Conservation (phyloP, 1,140 invertebrate species). For the Leptestheria dahalacensis region DNA sequence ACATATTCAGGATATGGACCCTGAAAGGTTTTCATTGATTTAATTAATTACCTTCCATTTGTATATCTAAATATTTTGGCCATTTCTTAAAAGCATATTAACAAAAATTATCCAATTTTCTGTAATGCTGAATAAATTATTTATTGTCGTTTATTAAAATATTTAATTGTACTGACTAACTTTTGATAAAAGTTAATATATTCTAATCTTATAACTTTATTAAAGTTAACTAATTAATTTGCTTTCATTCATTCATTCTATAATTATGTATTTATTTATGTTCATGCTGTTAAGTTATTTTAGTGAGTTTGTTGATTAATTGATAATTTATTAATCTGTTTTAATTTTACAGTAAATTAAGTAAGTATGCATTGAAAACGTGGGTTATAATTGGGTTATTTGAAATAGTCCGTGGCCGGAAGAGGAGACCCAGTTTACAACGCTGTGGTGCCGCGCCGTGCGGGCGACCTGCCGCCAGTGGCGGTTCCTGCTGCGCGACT, state of each 20-base stretch:
- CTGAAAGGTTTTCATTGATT: conserved; percentile 42
- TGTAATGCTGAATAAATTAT: not conserved
- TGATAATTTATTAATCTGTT: too few relatives aligned
- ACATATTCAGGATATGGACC: conserved; percentile 63
- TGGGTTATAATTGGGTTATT: not conserved
- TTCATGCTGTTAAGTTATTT: too few relatives aligned
- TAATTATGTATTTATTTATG: too few relatives aligned
- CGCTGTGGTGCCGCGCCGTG: conserved; percentile 80
- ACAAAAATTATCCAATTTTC: not conserved
- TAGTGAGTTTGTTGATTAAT: too few relatives aligned
- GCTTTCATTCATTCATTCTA: too few relatives aligned
- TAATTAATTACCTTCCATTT: not conserved
- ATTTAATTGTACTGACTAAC: too few relatives aligned
- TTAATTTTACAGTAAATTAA: not conserved
- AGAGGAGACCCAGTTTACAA: conserved; percentile 75
- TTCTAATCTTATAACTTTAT: too few relatives aligned
- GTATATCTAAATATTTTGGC: not conserved
- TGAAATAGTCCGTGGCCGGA: conserved; percentile 67
- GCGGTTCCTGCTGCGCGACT: conserved; percentile 84
- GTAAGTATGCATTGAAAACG: not conserved
- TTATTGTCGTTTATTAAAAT: too few relatives aligned
- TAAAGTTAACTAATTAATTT: too few relatives aligned
- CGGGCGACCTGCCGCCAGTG: conserved; percentile 63
- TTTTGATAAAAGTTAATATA: too few relatives aligned
- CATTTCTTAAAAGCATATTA: not conserved